Base-by-base conservation (phyloP, 2,797 vertebrate species). In the Enteromius paludinosus region DNA sequence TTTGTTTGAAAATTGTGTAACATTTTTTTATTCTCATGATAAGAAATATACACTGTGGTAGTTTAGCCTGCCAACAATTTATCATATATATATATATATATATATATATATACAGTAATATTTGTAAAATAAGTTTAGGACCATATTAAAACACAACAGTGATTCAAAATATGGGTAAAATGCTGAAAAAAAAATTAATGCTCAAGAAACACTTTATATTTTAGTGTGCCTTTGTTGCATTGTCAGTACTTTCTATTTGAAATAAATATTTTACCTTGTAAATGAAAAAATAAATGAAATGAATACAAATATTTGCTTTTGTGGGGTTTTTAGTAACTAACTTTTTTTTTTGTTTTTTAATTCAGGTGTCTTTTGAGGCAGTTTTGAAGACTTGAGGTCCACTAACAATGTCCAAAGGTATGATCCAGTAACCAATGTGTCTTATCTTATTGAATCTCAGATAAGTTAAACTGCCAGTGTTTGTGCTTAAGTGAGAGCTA, bases 331-430 rank as follows among this genome's bases (percentile, higher is more conserved):
- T 68, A 54, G 12, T 54, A 5, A n/a, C 23, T 69, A 30, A 8
- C 14, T 2, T n/a, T 49, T 25, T 18, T 3, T 65, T 11, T 64
- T 9, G 78, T 45, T 83, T 20, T 83, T 38, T 33, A 17, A 38
- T 52, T 9, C 59, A 87, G 83, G 77, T 56, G 64, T 52, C 30
- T 56, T 23, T 38, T 41, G 25, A 41, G 75, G 59, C 59, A 3
- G 17, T 25, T 78, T 43, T 35, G 35, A 12, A 20, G 79, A 52
- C 81, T n/a, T 62, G 15, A 49, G 41, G 59, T 28, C 12, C 5
- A 3, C 23, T 61, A 81, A 88, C 12, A 85, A 95, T 95, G 93
- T 87, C 94, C 82, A 89, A 82, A 3, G 90, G 94, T 95, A 86
- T 92, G 91, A 61, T 54, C 11, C 79, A 81, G 20, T 30, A 41